Conservation (phyloP, 2,113 vertebrate species). For the Otus sunia region DNA sequence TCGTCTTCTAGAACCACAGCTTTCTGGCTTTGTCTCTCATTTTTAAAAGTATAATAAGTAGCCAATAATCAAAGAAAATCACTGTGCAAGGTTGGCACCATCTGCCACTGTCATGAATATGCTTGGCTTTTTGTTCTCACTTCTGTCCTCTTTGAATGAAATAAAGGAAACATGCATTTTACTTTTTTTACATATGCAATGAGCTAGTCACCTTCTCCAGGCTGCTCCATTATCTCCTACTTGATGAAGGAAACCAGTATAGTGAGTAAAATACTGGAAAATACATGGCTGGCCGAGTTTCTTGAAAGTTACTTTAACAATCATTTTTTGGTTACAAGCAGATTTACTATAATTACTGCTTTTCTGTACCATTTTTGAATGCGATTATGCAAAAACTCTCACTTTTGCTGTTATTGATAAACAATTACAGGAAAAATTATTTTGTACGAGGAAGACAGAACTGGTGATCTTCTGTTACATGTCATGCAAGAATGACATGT, state of each 20-base stretch:
- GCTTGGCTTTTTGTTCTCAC: conserved; percentile 65
- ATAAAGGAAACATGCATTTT: conserved; percentile 47
- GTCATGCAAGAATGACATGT: conserved; percentile 44
- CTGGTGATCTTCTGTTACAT: conserved; percentile 36
- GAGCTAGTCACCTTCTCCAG: conserved; percentile 28
- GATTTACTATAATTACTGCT: not conserved
- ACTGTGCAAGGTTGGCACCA: conserved; percentile 30
- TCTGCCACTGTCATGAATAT: conserved; percentile 43
- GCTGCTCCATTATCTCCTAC: not conserved
- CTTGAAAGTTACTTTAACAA: not conserved
- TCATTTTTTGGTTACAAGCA: not conserved
- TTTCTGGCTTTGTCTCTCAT: conserved; percentile 27
- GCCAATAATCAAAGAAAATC: conserved; percentile 43
- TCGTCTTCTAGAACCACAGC: conserved; percentile 2
- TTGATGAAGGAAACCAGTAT: not conserved
- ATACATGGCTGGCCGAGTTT: not conserved
- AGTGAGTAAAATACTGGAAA: not conserved
- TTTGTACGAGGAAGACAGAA: conserved; percentile 15
- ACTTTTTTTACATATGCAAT: conserved; percentile 32
- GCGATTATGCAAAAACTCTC: not conserved
- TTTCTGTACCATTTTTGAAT: not conserved
- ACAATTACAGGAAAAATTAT: conserved; percentile 2
- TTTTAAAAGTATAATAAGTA: conserved; percentile 42
- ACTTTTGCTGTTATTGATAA: conserved; percentile 21
- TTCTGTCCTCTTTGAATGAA: conserved; percentile 55